Conservation (phyloP, 2,113 vertebrate species). For the Albula glossodonta region DNA sequence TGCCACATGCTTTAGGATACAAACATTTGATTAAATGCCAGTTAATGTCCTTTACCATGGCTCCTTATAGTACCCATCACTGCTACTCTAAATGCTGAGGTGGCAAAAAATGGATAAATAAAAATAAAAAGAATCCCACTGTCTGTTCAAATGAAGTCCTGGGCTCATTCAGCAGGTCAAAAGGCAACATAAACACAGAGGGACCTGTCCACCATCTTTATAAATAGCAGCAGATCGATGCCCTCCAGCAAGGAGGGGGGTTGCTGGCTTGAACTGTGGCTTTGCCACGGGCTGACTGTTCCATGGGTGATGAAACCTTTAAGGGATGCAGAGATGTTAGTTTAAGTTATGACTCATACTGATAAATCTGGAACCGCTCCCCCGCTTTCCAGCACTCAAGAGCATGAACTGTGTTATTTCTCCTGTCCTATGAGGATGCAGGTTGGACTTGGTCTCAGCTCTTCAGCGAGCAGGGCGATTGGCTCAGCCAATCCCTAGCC, state of each 20-base stretch:
- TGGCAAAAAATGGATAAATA: not conserved
- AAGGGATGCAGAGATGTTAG: not conserved
- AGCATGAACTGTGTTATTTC: not conserved
- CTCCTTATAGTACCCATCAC: not conserved
- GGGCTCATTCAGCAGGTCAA: not conserved
- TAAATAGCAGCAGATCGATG: not conserved
- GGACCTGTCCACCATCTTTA: not conserved
- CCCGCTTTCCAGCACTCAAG: not conserved
- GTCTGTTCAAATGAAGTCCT: not conserved
- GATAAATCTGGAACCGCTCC: not conserved
- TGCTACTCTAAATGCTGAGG: not conserved
- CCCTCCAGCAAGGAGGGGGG: not conserved
- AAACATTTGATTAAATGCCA: conserved; percentile 29
- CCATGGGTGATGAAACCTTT: not conserved
- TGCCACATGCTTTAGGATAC: conserved; percentile 34
- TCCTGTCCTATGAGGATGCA: not conserved
- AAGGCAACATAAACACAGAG: not conserved
- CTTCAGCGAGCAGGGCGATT: not conserved
- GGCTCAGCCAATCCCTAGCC: not conserved
- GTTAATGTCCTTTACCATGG: not conserved
- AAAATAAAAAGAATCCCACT: not conserved
- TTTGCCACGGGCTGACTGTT: not conserved
- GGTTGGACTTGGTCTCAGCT: not conserved
- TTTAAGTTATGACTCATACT: not conserved
- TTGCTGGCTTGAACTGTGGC: not conserved